Conservation (phyloP, 2,797 vertebrate species). For the Geotrypetes seraphini region DNA sequence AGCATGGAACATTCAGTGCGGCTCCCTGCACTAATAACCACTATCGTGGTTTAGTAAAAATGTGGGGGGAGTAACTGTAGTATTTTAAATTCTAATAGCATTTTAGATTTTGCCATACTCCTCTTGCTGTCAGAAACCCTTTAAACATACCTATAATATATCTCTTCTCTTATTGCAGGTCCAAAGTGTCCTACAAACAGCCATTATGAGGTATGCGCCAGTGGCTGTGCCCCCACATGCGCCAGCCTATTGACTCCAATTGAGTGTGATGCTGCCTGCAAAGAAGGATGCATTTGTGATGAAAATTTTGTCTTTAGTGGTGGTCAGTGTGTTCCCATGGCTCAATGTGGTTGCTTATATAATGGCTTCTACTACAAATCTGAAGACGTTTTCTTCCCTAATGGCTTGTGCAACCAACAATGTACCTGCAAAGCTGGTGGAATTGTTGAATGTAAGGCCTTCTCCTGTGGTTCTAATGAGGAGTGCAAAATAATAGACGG, state of each 20-base stretch:
- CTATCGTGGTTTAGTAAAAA: too few species aligned
- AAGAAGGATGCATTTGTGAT: constrained; percentile 65
- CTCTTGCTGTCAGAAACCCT: too few species aligned
- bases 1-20: too few species aligned
- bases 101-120: too few species aligned
- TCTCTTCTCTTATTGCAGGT: constrained; percentile 32
- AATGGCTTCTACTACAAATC: constrained; percentile 30
- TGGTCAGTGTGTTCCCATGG: constrained; percentile 48
- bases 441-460: constrained; percentile 39
- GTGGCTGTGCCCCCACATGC: constrained; percentile 52
- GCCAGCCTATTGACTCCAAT: constrained; percentile 25
- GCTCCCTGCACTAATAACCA: too few species aligned
- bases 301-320: constrained; percentile 55
- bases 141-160: too few species aligned
- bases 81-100: too few species aligned
- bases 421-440: constrained; percentile 45
- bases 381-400: constrained; percentile 21
- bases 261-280: constrained; percentile 36
- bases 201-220: constrained; percentile 55
- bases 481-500: constrained; percentile 50
- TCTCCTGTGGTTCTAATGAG: constrained; percentile 41
- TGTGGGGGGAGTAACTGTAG: too few species aligned
- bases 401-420: background rate
- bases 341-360: constrained; percentile 63
- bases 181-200: constrained; percentile 57